Conservation (phyloP, 2,888 invertebrate species). For the Pterostichus niger region DNA sequence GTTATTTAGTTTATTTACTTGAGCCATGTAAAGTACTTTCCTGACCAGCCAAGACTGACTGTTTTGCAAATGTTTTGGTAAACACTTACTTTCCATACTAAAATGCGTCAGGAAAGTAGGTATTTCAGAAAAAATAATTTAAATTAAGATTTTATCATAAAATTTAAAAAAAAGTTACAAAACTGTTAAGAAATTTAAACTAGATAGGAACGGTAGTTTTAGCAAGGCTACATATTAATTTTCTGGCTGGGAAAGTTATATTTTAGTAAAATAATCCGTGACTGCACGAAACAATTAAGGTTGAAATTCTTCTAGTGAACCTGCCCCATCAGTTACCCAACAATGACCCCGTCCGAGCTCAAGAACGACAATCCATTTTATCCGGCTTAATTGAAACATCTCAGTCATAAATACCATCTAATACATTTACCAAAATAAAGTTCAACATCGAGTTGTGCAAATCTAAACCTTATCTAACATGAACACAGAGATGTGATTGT, state of each 20-base stretch:
- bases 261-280: constrained; percentile 14
- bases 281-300: constrained; percentile 25
- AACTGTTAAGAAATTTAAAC: not conserved
- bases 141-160: not conserved
- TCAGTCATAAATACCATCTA: constrained; percentile 49
- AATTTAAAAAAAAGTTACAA: not conserved
- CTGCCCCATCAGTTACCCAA: constrained; percentile 34
- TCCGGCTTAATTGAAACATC: constrained; percentile 61
- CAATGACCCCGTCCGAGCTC: constrained; percentile 34
- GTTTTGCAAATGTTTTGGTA: too few species aligned
- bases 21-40: too few species aligned
- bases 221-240: not conserved
- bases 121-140: not conserved
- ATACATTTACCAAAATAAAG: constrained; percentile 33
- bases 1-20: too few species aligned
- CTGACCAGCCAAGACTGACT: too few species aligned
- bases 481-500: constrained; percentile 41
- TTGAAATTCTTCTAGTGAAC: constrained; percentile 17
- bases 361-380: constrained; percentile 58
- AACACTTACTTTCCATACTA: too few species aligned
- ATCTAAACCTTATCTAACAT: constrained; percentile 14
- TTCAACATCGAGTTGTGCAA: constrained; percentile 2
- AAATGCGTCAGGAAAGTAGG: too few species aligned
- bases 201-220: not conserved
- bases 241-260: not conserved